These are phyloP conservation scores for Centropristis striata DNA, from an alignment of 2,113 vertebrate genomes.

Conservation along the genomic window DNA sequence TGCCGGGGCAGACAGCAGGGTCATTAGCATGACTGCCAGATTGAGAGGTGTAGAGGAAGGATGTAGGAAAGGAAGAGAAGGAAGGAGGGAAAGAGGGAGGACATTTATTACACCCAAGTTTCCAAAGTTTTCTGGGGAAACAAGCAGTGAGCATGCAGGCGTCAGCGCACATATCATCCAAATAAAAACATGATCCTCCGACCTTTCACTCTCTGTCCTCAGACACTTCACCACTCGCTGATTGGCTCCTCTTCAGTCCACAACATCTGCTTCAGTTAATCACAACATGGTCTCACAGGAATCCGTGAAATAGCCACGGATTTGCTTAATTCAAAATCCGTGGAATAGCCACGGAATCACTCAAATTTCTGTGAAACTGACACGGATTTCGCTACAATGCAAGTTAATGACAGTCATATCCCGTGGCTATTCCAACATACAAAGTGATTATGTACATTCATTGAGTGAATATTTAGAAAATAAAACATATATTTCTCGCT, in stretches of 20 bases:
- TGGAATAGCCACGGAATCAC: too few relatives aligned
- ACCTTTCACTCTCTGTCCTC: constrained; percentile 31
- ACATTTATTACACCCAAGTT: constrained; percentile 54
- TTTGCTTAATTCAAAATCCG: too few relatives aligned
- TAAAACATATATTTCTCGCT: too few relatives aligned
- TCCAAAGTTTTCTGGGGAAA: constrained; percentile 46
- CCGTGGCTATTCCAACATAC: too few relatives aligned
- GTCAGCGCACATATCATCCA: constrained; percentile 11
- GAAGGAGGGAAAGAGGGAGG: constrained; percentile 17
- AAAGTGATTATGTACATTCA: too few relatives aligned
- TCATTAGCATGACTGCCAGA: constrained; percentile 73
- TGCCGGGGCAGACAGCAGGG: constrained; percentile 62
- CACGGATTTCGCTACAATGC: too few relatives aligned
- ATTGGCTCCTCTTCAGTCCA: constrained; percentile 1
- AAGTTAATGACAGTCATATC: too few relatives aligned
- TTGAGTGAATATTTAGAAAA: too few relatives aligned
- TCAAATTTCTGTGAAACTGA: too few relatives aligned
- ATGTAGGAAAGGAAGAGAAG: constrained; percentile 9
- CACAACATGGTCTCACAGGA: too few relatives aligned
- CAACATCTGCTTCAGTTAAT: neutral
- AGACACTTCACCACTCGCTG: constrained; percentile 5
- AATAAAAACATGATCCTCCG: constrained; percentile 23
- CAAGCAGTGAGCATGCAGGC: neutral
- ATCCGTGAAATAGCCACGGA: too few relatives aligned
- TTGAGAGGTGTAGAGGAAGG: constrained; percentile 55